Evolutionary conservation across 2,113 vertebrate genomes (phyloP).

Genomic region (Strix aluco): DNA sequence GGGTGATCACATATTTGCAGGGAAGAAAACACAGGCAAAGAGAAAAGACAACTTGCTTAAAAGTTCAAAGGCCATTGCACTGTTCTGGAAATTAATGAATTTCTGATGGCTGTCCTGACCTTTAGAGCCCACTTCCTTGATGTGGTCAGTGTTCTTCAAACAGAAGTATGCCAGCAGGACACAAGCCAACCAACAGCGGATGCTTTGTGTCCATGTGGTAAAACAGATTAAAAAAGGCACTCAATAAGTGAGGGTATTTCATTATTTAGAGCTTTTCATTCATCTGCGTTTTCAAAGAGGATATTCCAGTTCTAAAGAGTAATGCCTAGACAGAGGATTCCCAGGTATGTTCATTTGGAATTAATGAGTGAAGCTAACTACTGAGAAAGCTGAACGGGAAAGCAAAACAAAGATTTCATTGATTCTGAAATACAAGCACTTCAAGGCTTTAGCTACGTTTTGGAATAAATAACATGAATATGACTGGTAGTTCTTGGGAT

Average conservation of each 20-base stretch:
- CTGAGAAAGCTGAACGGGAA: neutral
- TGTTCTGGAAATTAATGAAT: neutral
- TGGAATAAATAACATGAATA: neutral
- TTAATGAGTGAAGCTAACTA: neutral
- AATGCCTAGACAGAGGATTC: neutral
- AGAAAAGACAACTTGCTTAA: neutral
- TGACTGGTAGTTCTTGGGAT: neutral
- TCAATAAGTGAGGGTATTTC: neutral
- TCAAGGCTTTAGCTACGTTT: neutral
- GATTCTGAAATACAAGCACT: neutral
- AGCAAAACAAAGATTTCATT: neutral
- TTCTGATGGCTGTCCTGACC: neutral
- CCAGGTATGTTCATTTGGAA: neutral
- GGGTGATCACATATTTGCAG: neutral
- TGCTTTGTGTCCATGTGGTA: neutral
- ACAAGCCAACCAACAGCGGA: neutral
- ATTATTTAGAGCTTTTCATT: slow-evolving; percentile 34
- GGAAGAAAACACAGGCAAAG: neutral
- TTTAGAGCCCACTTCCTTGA: neutral
- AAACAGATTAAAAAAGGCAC: neutral
- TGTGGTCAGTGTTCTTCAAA: neutral
- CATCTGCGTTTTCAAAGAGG: neutral
- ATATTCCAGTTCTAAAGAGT: neutral
- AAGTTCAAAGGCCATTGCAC: neutral
- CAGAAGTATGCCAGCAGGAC: neutral